phyloP scores from a whole-genome alignment of 2,113 vertebrate genomes.

The Lethenteron camtschaticum region DNA sequence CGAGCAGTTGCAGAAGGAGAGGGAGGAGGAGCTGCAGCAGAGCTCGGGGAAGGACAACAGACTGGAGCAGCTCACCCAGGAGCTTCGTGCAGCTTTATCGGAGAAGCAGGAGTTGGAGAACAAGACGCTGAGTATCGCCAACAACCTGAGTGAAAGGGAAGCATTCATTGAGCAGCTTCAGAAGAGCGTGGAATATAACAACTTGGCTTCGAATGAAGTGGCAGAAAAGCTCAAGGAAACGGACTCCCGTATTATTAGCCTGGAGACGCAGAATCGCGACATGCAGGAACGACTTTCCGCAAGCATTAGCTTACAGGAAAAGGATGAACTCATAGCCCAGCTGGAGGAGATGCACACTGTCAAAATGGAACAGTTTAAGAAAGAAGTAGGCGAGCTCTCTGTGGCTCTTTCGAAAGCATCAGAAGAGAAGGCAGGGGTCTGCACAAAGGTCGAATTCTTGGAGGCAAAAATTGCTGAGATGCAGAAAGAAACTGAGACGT shows the following conservation, averaged over 20 bases:
- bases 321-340: conserved; percentile 41
- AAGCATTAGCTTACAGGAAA: conserved; percentile 28
- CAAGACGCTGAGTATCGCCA: conserved; percentile 29
- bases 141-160: conserved; percentile 41
- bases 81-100: conserved; percentile 21
- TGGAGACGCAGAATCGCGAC: conserved; percentile 31
- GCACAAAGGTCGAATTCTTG: conserved; percentile 31
- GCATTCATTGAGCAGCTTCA: conserved; percentile 39
- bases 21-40: conserved; percentile 34
- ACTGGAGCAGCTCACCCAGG: conserved; percentile 34
- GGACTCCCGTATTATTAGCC: conserved; percentile 25
- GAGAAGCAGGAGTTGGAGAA: conserved; percentile 40
- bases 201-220: conserved; percentile 29
- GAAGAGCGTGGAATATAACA: conserved; percentile 37
- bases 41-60: conserved; percentile 41
- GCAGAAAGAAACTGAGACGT: conserved; percentile 40
- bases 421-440: conserved; percentile 39
- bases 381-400: conserved; percentile 29
- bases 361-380: conserved; percentile 21
- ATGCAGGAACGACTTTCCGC: conserved; percentile 37
- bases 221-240: conserved; percentile 39
- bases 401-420: conserved; percentile 24
- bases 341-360: conserved; percentile 34
- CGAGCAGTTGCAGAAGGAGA: conserved; percentile 25
- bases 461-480: conserved; percentile 41